These are phyloP conservation scores for Helogale parvula DNA, from an alignment of 2,113 vertebrate species.

Conservation along the genomic window DNA sequence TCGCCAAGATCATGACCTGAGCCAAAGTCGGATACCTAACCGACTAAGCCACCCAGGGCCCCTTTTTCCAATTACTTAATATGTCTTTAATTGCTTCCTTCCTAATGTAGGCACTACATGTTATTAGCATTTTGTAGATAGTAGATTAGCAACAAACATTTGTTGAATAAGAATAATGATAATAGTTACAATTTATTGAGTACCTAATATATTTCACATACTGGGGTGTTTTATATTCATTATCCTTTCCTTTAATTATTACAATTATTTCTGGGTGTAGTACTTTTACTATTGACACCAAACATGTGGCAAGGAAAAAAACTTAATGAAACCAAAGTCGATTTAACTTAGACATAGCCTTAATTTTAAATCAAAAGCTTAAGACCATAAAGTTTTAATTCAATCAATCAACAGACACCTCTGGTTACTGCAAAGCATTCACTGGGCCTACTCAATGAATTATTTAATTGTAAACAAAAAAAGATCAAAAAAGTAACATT, in stretches of 20 bases:
- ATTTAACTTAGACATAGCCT: constrained; percentile 9
- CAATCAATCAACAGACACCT: not conserved
- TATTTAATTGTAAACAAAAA: constrained; percentile 2
- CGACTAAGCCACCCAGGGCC: too few relatives aligned
- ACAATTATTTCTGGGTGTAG: not conserved
- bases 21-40: too few relatives aligned
- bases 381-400: not conserved
- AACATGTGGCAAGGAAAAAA: not conserved
- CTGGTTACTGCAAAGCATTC: constrained; percentile 13
- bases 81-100: not conserved
- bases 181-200: not conserved
- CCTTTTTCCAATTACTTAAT: too few relatives aligned
- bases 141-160: not conserved
- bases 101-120: not conserved
- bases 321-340: constrained; percentile 4
- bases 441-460: not conserved
- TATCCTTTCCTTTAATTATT: not conserved
- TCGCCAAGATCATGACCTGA: too few relatives aligned
- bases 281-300: not conserved
- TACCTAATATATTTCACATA: not conserved
- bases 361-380: constrained; percentile 35
- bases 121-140: not conserved
- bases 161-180: not conserved
- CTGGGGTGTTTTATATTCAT: not conserved
- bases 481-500: not conserved